phyloP scores from a whole-genome alignment of 2,888 invertebrate genomes.

The Hipparchia semele region DNA sequence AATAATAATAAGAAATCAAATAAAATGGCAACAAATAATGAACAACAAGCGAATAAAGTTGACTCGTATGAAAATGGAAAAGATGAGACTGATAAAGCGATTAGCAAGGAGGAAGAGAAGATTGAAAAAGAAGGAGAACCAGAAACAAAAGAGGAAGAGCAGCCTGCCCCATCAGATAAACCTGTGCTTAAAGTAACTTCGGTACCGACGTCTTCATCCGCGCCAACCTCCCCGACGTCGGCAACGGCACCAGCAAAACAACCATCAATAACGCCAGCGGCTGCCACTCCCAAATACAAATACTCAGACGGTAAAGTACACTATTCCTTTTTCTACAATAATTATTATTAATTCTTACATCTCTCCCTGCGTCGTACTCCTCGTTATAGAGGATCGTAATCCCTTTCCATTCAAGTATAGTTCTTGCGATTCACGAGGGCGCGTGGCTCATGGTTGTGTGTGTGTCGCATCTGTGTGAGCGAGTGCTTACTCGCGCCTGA shows the following conservation, averaged over 20 bases:
- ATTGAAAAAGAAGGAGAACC: slow-evolving; percentile 14
- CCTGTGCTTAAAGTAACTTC: slow-evolving; percentile 35
- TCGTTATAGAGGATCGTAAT: too few species aligned
- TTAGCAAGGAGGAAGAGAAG: slow-evolving; percentile 65
- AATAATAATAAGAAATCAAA: slow-evolving; percentile 65
- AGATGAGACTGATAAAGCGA: slow-evolving; percentile 76
- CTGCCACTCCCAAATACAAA: slow-evolving; percentile 71
- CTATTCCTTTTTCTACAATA: too few species aligned
- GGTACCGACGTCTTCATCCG: not conserved
- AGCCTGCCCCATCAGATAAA: slow-evolving; percentile 33
- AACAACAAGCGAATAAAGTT: slow-evolving; percentile 55
- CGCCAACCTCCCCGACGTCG: not conserved
- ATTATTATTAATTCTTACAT: too few species aligned
- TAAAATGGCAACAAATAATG: slow-evolving; percentile 62
- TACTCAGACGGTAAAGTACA: slow-evolving; percentile 62
- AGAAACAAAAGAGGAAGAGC: slow-evolving; percentile 46
- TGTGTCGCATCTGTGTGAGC: too few species aligned
- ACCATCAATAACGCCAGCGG: not conserved
- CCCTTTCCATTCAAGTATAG: too few species aligned
- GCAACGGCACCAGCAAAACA: not conserved
- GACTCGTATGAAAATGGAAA: slow-evolving; percentile 76
- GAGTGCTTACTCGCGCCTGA: too few species aligned
- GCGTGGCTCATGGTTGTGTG: too few species aligned
- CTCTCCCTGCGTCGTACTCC: too few species aligned
- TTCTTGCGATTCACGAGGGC: too few species aligned